Percentiles rank a stretch among this genome's conserved stretches.
Evolutionary conservation across 2,113 vertebrate genomes (phyloP).

Genomic region (Dinomys branickii): DNA sequence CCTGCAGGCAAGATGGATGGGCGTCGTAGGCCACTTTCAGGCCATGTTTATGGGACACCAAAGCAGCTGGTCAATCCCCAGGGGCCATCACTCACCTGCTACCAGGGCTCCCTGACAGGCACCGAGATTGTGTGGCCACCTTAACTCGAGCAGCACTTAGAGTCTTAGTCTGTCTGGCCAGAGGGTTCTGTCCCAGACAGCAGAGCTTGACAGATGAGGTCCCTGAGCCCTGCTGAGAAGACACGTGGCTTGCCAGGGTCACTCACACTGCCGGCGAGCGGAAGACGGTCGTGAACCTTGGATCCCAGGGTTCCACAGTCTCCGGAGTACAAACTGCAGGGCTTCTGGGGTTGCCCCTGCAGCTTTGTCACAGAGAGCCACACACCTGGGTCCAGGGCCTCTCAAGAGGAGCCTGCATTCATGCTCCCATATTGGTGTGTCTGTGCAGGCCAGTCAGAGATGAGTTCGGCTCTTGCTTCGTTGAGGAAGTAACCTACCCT

Average conservation of each 20-base stretch:
- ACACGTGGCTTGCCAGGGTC: neutral
- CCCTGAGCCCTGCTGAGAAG: neutral
- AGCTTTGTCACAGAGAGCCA: neutral
- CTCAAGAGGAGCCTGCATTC: neutral
- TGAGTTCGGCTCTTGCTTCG: neutral
- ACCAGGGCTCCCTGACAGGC: constrained; percentile 66
- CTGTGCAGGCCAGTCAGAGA: neutral
- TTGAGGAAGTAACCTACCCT: neutral
- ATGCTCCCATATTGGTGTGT: neutral
- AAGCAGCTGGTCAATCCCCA: constrained; percentile 68
- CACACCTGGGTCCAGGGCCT: neutral
- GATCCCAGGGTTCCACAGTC: neutral
- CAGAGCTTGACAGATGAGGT: constrained; percentile 30
- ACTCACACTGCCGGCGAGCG: neutral
- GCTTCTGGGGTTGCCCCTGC: too few relatives aligned
- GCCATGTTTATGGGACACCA: constrained; percentile 72
- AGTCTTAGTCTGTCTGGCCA: neutral
- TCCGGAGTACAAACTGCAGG: rapidly evolving
- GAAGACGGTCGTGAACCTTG: neutral
- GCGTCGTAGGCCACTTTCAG: constrained; percentile 4
- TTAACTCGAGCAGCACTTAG: constrained; percentile 49
- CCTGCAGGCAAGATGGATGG: constrained; percentile 65
- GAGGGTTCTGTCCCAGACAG: neutral
- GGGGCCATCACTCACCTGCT: constrained; percentile 71
- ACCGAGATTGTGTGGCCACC: neutral